Evolutionary conservation across 2,888 invertebrate genomes (phyloP).

Genomic region (Synanthedon formicaeformis): DNA sequence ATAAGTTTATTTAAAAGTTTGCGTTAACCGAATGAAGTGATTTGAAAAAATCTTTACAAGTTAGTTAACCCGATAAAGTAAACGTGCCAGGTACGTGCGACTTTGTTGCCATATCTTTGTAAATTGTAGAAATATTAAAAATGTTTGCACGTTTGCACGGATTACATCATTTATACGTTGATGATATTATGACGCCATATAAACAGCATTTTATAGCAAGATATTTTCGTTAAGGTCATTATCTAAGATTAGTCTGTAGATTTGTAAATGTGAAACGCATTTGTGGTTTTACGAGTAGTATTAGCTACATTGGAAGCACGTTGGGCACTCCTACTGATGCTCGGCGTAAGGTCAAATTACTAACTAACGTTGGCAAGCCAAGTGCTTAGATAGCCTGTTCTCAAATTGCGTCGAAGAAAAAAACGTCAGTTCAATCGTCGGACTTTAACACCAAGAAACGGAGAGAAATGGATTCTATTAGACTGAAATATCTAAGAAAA

Average conservation of each 20-base stretch:
- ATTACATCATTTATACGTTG: too few species aligned
- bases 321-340: conserved; percentile 48
- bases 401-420: conserved; percentile 46
- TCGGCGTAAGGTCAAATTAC: conserved; percentile 57
- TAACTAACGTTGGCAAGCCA: conserved; percentile 28
- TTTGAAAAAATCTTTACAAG: too few species aligned
- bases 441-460: conserved; percentile 19
- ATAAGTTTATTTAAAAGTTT: too few species aligned
- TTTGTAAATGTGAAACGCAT: conserved; percentile 39
- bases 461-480: conserved; percentile 9
- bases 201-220: too few species aligned
- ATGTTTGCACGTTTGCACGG: too few species aligned
- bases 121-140: too few species aligned
- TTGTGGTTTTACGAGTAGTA: conserved; percentile 52
- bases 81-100: too few species aligned
- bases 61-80: too few species aligned
- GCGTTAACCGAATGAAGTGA: too few species aligned
- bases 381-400: conserved; percentile 44
- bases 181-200: too few species aligned
- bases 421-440: conserved; percentile 39
- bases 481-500: conserved; percentile 1
- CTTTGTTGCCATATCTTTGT: too few species aligned
- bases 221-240: conserved; percentile 19
- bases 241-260: conserved; percentile 32
- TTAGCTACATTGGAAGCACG: conserved; percentile 45